phyloP scores from a whole-genome alignment of 2,113 vertebrate species.

The Sigmodon hispidus region DNA sequence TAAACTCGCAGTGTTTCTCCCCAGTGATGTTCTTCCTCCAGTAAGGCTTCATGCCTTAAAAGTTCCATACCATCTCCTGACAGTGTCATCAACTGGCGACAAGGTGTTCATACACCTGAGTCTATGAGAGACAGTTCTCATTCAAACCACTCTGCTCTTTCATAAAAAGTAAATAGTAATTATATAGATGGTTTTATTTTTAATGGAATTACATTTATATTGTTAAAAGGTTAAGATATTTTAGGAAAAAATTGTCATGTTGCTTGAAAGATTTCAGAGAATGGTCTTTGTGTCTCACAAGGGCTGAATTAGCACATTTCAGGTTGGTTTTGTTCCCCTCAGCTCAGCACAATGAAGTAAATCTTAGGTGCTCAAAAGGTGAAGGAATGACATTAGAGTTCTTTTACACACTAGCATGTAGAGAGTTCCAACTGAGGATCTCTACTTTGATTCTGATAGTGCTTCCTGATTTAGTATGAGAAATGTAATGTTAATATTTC shows the following conservation, averaged over 20 bases:
- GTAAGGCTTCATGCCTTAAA: not conserved
- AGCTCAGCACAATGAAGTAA: not conserved
- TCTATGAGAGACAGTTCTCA: not conserved
- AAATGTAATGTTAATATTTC: not conserved
- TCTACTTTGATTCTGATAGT: not conserved
- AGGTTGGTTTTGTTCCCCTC: not conserved
- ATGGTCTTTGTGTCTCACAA: not conserved
- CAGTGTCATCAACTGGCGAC: not conserved
- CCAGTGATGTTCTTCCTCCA: not conserved
- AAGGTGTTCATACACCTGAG: not conserved
- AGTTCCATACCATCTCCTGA: not conserved
- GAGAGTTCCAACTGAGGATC: not conserved
- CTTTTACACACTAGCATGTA: not conserved
- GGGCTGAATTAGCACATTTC: not conserved
- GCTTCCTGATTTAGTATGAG: not conserved
- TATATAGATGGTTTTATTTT: constrained; percentile 2
- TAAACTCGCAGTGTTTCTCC: not conserved
- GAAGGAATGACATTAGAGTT: not conserved
- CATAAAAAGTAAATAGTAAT: not conserved
- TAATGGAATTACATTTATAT: constrained; percentile 54
- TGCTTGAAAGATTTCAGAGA: constrained; percentile 2
- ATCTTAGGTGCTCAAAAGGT: not conserved
- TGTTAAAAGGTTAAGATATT: constrained; percentile 37
- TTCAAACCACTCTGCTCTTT: not conserved
- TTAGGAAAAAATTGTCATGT: not conserved